A percentile compares a stretch with the other conserved stretches of the same genome.
Evolutionary conservation across 2,888 invertebrate genomes (phyloP).

Genomic region (Slavum lentiscoides): DNA sequence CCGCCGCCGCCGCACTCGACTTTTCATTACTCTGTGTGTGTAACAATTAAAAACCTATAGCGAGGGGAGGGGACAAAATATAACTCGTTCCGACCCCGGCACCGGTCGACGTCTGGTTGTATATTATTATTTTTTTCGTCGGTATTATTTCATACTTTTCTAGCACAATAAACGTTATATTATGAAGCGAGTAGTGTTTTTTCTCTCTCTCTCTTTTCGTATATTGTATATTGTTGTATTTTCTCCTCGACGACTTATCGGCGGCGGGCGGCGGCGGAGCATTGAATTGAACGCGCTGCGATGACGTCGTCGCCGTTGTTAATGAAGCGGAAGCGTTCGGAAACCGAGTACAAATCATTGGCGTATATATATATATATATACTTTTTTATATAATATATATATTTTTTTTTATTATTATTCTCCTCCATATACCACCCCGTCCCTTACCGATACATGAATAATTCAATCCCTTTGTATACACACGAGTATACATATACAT

Average conservation of each 20-base stretch:
- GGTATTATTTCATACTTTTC: not conserved
- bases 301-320: conserved; percentile 47
- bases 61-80: too few relatives aligned
- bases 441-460: conserved; percentile 36
- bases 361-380: conserved; percentile 5
- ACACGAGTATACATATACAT: not conserved
- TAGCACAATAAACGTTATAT: conserved; percentile 1
- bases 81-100: conserved; percentile 28
- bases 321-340: conserved; percentile 53
- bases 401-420: conserved; percentile 4
- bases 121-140: too few relatives aligned
- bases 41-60: conserved; percentile 37
- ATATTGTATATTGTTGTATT: not conserved
- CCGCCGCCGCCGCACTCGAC: conserved; percentile 29
- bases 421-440: conserved; percentile 18
- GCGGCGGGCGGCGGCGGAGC: not conserved
- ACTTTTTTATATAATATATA: conserved; percentile 25
- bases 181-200: conserved; percentile 1
- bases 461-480: conserved; percentile 40
- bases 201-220: conserved; percentile 1
- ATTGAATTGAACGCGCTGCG: conserved; percentile 37
- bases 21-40: not conserved
- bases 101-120: not conserved
- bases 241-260: conserved; percentile 12
- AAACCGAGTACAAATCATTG: conserved; percentile 49